Evolutionary conservation across 2,113 vertebrate species (phyloP).

Genomic region (Pardalotus punctatus): DNA sequence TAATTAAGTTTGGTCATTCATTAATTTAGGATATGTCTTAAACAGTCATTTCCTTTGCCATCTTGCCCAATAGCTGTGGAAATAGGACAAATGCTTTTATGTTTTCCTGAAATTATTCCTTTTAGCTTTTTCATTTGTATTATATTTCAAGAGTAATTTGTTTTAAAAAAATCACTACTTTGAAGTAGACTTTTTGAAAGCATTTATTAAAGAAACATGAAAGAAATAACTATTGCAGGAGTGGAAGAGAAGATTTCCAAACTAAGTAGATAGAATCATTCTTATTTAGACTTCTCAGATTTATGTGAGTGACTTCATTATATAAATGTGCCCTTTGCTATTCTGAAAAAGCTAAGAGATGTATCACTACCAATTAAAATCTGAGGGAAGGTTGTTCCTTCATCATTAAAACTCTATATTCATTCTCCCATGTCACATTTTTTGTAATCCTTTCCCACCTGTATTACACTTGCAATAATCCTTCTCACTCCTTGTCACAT

Average conservation of each 20-base stretch:
- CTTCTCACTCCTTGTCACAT: conserved; percentile 58
- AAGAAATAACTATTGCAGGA: background rate
- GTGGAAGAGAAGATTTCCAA: background rate
- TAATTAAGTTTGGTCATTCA: background rate
- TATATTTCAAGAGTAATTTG: background rate
- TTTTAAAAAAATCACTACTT: background rate
- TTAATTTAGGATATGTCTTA: background rate
- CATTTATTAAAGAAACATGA: background rate
- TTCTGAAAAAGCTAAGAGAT: background rate
- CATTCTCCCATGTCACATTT: conserved; percentile 5
- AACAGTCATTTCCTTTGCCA: background rate
- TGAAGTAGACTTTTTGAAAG: background rate
- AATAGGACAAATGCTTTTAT: background rate
- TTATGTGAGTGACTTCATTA: background rate
- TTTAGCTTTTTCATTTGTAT: background rate
- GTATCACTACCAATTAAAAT: background rate
- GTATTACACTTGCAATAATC: conserved; percentile 44
- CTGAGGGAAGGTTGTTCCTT: background rate
- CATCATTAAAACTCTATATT: background rate
- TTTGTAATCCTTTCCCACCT: conserved; percentile 59
- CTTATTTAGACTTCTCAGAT: background rate
- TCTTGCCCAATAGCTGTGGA: background rate
- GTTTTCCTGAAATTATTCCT: background rate
- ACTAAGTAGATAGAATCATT: background rate
- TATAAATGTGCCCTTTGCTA: background rate